Percentiles rank a stretch among this genome's conserved stretches.
Evolutionary conservation across 2,888 invertebrate genomes (phyloP).

Genomic region (Dynastes hyllus): DNA sequence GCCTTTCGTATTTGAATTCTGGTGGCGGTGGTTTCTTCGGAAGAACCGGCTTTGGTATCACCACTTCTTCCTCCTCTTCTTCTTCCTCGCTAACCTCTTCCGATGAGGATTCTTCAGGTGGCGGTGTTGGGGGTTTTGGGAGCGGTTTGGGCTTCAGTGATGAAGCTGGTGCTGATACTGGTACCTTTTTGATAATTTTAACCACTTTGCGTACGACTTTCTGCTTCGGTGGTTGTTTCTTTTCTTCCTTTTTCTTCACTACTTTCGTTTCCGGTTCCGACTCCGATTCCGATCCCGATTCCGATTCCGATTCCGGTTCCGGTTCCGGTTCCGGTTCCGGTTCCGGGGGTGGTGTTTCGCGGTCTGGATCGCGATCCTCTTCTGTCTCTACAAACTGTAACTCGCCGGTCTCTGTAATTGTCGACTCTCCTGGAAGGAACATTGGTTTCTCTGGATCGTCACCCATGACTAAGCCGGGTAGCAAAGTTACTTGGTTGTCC

Average conservation of each 20-base stretch:
- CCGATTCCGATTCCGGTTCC: neutral
- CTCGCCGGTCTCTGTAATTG: slow-evolving; percentile 68
- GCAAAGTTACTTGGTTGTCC: slow-evolving; percentile 85
- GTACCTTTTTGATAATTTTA: slow-evolving; percentile 1
- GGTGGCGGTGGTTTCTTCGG: slow-evolving; percentile 51
- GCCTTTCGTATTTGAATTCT: slow-evolving; percentile 66
- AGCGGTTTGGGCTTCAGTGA: neutral
- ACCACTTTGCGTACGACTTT: slow-evolving; percentile 60
- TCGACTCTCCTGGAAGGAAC: slow-evolving; percentile 69
- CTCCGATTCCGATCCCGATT: slow-evolving; percentile 55
- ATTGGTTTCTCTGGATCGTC: slow-evolving; percentile 73
- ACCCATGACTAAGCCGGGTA: slow-evolving; percentile 85
- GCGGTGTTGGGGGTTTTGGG: neutral
- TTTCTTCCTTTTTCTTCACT: slow-evolving; percentile 55
- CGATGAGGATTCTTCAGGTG: slow-evolving; percentile 53
- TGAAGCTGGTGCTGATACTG: neutral
- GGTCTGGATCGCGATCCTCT: slow-evolving; percentile 69
- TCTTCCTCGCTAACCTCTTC: slow-evolving; percentile 52
- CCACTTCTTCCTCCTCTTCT: slow-evolving; percentile 50
- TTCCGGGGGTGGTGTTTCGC: slow-evolving; percentile 57
- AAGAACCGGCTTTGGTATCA: slow-evolving; percentile 45
- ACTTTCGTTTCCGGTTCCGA: slow-evolving; percentile 60
- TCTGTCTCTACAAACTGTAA: slow-evolving; percentile 68
- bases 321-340: slow-evolving; percentile 50
- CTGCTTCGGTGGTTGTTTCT: slow-evolving; percentile 61